phyloP scores from a whole-genome alignment of 2,888 invertebrate genomes.

The Orgyia antiqua region DNA sequence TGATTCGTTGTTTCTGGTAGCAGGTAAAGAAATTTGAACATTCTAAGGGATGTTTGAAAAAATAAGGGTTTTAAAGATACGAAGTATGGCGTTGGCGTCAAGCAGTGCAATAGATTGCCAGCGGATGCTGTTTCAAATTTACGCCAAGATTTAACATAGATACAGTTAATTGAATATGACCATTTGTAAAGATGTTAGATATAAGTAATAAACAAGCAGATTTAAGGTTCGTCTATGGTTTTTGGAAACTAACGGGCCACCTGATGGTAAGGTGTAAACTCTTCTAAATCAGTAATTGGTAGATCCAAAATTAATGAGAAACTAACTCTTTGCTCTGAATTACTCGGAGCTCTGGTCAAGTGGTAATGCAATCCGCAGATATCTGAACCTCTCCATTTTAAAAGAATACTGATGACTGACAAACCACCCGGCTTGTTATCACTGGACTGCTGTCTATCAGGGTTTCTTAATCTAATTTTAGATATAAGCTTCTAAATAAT shows the following conservation, averaged over 20 bases:
- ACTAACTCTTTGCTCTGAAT: too few species aligned
- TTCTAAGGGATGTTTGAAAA: conserved; percentile 71
- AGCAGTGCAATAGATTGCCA: conserved; percentile 69
- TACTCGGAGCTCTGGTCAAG: too few species aligned
- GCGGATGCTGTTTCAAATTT: conserved; percentile 71
- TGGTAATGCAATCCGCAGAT: too few species aligned
- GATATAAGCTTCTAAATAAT: too few species aligned
- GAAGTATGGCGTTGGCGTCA: conserved; percentile 72
- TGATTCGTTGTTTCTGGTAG: conserved; percentile 32
- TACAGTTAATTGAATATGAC: conserved; percentile 67
- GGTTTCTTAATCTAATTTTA: too few species aligned
- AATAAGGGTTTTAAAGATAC: conserved; percentile 72
- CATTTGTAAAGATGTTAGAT: conserved; percentile 48
- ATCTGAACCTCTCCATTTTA: too few species aligned
- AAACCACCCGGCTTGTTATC: too few species aligned
- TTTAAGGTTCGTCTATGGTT: conserved; percentile 7
- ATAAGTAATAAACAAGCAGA: conserved; percentile 28
- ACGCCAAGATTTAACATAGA: conserved; percentile 57
- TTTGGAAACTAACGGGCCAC: background rate
- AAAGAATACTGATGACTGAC: too few species aligned
- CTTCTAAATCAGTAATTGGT: too few species aligned
- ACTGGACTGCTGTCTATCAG: too few species aligned
- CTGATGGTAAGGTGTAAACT: background rate
- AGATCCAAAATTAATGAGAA: too few species aligned
- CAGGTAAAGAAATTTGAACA: conserved; percentile 77